Conservation (phyloP, 1,140 invertebrate species). For the Brachionus asplanchnoidis region DNA sequence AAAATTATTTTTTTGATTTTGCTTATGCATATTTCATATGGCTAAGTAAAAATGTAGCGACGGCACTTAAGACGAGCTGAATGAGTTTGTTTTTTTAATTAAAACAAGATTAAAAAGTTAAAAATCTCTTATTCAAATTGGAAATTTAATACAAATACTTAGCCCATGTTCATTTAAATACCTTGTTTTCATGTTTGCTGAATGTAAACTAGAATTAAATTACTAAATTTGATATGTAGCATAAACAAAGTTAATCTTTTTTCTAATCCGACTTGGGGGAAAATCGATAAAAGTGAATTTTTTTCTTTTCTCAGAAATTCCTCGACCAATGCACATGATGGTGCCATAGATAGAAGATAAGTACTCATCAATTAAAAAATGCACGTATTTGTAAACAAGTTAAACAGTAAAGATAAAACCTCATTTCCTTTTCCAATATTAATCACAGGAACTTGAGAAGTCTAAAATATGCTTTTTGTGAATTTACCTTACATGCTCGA, state of each 20-base stretch:
- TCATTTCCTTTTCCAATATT: background rate
- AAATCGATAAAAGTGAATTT: background rate
- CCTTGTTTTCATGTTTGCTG: background rate
- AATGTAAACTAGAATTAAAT: background rate
- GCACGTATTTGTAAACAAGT: background rate
- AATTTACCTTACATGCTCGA: background rate
- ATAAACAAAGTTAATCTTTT: background rate
- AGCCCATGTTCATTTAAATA: background rate
- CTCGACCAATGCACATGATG: background rate
- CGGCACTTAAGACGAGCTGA: background rate
- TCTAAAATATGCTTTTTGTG: background rate
- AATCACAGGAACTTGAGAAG: background rate
- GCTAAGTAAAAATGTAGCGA: background rate
- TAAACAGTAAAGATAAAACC: background rate
- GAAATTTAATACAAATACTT: background rate
- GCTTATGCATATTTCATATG: background rate
- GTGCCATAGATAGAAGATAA: background rate
- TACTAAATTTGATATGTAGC: background rate
- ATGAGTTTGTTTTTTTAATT: background rate
- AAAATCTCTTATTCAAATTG: background rate
- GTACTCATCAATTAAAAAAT: background rate
- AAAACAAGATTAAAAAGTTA: background rate
- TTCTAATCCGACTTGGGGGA: background rate
- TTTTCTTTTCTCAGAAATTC: background rate
- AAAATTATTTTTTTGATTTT: background rate